Percentiles rank a stretch among this genome's conserved stretches.
These are phyloP conservation scores for Petroica traversi DNA, from an alignment of 2,113 vertebrate species.

Conservation along the genomic window DNA sequence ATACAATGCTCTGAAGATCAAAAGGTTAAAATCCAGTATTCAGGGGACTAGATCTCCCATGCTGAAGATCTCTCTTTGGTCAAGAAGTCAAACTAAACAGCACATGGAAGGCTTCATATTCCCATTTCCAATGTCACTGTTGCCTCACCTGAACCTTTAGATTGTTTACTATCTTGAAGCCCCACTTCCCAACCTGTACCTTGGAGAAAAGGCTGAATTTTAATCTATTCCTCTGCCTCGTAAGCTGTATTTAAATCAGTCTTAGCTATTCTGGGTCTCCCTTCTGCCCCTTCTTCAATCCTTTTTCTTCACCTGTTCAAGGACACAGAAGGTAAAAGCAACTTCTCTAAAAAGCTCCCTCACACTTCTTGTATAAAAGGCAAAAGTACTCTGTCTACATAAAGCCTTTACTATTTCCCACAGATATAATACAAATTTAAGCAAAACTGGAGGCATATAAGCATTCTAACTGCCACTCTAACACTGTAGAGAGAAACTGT, in stretches of 20 bases:
- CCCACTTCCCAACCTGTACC: not conserved
- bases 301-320: not conserved
- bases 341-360: not conserved
- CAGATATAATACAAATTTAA: not conserved
- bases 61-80: not conserved
- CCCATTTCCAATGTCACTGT: not conserved
- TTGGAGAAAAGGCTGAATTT: not conserved
- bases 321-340: not conserved
- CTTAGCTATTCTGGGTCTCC: not conserved
- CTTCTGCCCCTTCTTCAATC: not conserved
- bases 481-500: not conserved
- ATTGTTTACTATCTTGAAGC: not conserved
- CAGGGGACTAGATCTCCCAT: not conserved
- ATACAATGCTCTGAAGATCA: not conserved
- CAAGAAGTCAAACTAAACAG: not conserved
- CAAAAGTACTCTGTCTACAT: not conserved
- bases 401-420: not conserved
- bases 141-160: not conserved
- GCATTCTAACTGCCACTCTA: not conserved
- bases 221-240: not conserved
- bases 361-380: not conserved
- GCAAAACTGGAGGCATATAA: not conserved
- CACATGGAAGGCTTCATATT: not conserved
- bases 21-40: not conserved
- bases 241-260: not conserved